Evolutionary conservation across 1,140 invertebrate genomes (phyloP), one percentile per base, ranked within the genome.

Genomic region (Harlomillsia oculata): DNA sequence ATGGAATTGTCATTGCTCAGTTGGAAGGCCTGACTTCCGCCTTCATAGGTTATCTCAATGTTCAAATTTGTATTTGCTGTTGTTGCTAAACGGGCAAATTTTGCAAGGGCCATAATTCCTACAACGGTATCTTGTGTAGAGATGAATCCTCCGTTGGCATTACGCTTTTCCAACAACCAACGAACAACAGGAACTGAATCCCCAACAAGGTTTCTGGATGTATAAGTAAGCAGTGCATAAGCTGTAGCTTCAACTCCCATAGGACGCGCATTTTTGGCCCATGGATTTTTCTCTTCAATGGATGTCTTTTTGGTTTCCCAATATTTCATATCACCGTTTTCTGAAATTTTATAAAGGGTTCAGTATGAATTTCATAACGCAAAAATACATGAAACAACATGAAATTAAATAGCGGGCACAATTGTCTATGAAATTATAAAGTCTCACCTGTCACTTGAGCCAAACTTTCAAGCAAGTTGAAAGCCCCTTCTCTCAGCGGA

Each of bases 181-280:
- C 82, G 81, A 55, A 91, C 80, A 16, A 94, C 78, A 0, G 89
- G 83, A 16, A 89, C 69, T 0, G 83, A 80, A 62, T 88, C 82
- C 25, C 78, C 59, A 23, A 80, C 69, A 1, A 85, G 73, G 57
- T 81, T 81, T 59, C 79, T 75, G 40, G 76, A 75, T 1, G 86
- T 66, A 66, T 88, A 80, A 1, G 80, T 79, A 1, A 84, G 69
- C 6, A 89, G 71, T 0, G 81, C 87, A 73, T 94, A 96, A 1
- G 89, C 79, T 0, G 89, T 88, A 71, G 89, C 89, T 69, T 89
- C 84, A n/a, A 93, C 81, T 63, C 91, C 87, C 2, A 86, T 77
- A 13, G 84, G 83, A 39, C 82, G 78, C 5, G 83, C 79, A 37
- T 81, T 67, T 25, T 74, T 74, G 44, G 79, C 78, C 78, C 85